Evolutionary conservation across 2,797 vertebrate genomes (phyloP).

Genomic region (Hipposideros larvatus): DNA sequence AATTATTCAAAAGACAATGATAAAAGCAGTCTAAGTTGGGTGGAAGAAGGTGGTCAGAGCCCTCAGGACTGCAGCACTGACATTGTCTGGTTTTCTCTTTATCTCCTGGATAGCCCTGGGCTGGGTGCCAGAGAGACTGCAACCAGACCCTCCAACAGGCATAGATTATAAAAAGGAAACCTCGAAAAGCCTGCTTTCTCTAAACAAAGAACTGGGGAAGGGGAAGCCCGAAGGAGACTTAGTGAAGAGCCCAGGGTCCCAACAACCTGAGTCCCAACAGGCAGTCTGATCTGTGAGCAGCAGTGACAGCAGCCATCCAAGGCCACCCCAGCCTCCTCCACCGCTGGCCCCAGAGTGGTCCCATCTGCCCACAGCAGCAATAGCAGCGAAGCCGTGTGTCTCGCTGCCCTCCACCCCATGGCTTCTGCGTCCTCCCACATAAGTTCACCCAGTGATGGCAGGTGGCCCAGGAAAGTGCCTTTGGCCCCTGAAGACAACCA

Average conservation of each 20-base stretch:
- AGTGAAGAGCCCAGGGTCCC: background rate
- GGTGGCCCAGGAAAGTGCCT: background rate
- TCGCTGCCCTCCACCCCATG: background rate
- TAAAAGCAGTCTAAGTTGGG: background rate
- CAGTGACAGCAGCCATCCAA: background rate
- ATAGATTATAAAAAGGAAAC: no score
- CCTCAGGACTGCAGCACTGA: no score
- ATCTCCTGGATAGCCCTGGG: background rate
- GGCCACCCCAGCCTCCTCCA: background rate
- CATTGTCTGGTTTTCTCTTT: background rate
- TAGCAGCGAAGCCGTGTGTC: rapidly evolving
- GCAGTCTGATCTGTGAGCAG: background rate
- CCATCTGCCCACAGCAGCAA: background rate
- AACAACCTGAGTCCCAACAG: rapidly evolving
- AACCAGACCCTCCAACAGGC: background rate
- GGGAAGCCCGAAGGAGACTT: background rate
- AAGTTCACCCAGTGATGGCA: background rate
- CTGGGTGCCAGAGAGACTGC: background rate
- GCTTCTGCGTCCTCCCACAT: no score
- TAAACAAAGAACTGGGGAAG: background rate
- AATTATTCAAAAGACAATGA: background rate
- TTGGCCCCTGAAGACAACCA: background rate
- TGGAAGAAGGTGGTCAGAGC: background rate
- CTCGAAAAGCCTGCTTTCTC: background rate
- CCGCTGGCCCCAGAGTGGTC: rapidly evolving